A percentile compares a stretch with the other conserved stretches of the same genome.
These are phyloP conservation scores for Chydorus sphaericus DNA, from an alignment of 2,888 invertebrate genomes.

Conservation along the genomic window DNA sequence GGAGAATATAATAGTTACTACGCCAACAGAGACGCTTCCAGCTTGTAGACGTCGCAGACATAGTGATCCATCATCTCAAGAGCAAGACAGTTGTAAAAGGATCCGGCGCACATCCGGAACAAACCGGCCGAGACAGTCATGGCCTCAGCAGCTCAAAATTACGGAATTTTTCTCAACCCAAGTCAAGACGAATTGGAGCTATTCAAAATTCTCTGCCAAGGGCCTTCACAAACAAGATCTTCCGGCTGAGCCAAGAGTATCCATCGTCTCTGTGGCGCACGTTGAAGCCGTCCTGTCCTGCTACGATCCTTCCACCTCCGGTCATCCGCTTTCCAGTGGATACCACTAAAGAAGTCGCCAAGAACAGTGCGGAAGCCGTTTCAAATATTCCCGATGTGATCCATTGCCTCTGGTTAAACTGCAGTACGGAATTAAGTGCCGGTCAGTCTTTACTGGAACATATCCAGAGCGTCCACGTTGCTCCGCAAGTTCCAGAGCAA, in stretches of 20 bases:
- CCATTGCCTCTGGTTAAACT: slow-evolving; percentile 65
- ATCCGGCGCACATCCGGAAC: not conserved
- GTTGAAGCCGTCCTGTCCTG: not conserved
- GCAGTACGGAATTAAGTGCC: slow-evolving; percentile 59
- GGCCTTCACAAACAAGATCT: not conserved
- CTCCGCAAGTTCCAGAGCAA: not conserved
- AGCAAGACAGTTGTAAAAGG: not conserved
- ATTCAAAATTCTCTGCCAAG: not conserved
- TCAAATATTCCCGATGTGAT: not conserved
- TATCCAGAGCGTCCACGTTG: slow-evolving; percentile 43
- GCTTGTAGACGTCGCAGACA: not conserved
- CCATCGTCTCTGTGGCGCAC: slow-evolving; percentile 3
- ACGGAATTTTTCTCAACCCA: not conserved
- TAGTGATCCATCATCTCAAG: not conserved
- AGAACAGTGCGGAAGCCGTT: not conserved
- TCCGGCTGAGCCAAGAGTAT: not conserved
- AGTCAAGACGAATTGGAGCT: not conserved
- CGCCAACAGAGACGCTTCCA: not conserved
- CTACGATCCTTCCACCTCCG: too few species aligned
- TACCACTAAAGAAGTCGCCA: not conserved
- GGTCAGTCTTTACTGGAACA: slow-evolving; percentile 71
- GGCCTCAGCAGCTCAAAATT: not conserved
- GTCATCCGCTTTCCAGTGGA: not conserved
- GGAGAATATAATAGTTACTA: not conserved
- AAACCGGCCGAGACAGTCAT: not conserved